These are phyloP conservation scores for Ditula angustiorana DNA, from an alignment of 2,888 invertebrate genomes.

Conservation along the genomic window DNA sequence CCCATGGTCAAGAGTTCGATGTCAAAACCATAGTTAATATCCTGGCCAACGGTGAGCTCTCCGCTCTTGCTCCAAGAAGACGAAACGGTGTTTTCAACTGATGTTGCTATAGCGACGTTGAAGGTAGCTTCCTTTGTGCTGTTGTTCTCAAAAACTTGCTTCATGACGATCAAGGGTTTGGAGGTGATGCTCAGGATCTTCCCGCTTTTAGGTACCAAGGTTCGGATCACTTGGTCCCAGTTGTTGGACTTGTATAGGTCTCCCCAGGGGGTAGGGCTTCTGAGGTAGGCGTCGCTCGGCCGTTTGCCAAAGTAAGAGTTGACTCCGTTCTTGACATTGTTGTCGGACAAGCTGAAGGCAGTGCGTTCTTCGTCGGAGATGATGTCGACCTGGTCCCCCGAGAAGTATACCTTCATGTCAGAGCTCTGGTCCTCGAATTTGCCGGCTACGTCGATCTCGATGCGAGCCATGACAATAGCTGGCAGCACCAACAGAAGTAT, in stretches of 20 bases:
- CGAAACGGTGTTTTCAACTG: slow-evolving; percentile 48
- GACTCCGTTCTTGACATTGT: slow-evolving; percentile 50
- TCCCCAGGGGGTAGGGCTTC: slow-evolving; percentile 62
- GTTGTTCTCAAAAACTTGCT: slow-evolving; percentile 48
- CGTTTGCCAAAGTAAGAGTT: slow-evolving; percentile 47
- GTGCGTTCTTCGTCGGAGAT: slow-evolving; percentile 53
- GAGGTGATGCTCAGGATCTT: slow-evolving; percentile 45
- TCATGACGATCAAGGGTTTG: slow-evolving; percentile 45
- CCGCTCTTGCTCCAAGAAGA: slow-evolving; percentile 49
- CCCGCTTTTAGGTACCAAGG: slow-evolving; percentile 49
- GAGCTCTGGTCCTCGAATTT: slow-evolving; percentile 6
- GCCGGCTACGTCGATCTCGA: slow-evolving; percentile 13
- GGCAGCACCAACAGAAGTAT: slow-evolving; percentile 23
- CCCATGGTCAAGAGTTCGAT: slow-evolving; percentile 40
- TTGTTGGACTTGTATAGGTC: slow-evolving; percentile 55
- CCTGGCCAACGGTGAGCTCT: slow-evolving; percentile 45
- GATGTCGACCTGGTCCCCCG: slow-evolving; percentile 48
- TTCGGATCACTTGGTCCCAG: slow-evolving; percentile 57
- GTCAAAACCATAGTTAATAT: slow-evolving; percentile 48
- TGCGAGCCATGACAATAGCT: slow-evolving; percentile 16
- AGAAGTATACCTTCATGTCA: slow-evolving; percentile 26
- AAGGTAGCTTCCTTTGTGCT: slow-evolving; percentile 46
- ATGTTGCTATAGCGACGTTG: slow-evolving; percentile 48
- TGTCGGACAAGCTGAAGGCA: slow-evolving; percentile 53
- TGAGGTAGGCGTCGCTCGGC: slow-evolving; percentile 53